Evolutionary conservation across 1,140 invertebrate genomes (phyloP).

Genomic region (Drosophila kepulauana): DNA sequence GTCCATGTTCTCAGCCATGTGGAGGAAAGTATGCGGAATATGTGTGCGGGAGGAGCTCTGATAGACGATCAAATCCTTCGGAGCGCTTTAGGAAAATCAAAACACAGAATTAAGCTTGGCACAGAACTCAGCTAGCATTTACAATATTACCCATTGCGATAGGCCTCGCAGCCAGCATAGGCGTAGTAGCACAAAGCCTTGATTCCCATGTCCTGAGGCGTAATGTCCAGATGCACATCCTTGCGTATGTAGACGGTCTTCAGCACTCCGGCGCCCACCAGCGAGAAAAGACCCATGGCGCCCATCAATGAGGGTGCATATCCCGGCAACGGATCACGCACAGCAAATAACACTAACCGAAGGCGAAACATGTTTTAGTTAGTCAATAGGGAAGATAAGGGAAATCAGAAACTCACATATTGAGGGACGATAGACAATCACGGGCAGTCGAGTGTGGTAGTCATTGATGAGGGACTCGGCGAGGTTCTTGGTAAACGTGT

Average conservation of each 20-base stretch:
- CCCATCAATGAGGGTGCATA: conserved; percentile 73
- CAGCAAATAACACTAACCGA: conserved; percentile 57
- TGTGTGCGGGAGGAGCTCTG: conserved; percentile 54
- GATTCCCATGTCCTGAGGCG: conserved; percentile 70
- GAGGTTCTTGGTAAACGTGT: conserved; percentile 93
- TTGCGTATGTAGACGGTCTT: conserved; percentile 65
- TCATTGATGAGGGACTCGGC: conserved; percentile 92
- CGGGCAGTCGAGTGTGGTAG: conserved; percentile 89
- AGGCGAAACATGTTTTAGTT: neutral
- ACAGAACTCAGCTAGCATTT: neutral
- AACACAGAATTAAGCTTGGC: neutral
- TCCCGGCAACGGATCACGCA: conserved; percentile 68
- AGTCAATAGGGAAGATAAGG: too few relatives aligned
- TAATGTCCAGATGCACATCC: conserved; percentile 61
- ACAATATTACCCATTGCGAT: conserved; percentile 21
- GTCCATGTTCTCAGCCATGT: conserved; percentile 60
- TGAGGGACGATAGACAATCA: conserved; percentile 95
- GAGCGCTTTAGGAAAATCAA: conserved; percentile 15
- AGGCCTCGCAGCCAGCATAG: conserved; percentile 33
- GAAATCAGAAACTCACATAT: conserved; percentile 86
- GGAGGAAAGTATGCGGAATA: conserved; percentile 51
- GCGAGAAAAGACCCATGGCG: conserved; percentile 73
- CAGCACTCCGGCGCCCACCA: conserved; percentile 68
- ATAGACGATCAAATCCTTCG: conserved; percentile 60
- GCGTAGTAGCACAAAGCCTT: conserved; percentile 62